These are phyloP conservation scores for Aphis craccivora DNA, from an alignment of 1,140 invertebrate genomes.

Conservation along the genomic window DNA sequence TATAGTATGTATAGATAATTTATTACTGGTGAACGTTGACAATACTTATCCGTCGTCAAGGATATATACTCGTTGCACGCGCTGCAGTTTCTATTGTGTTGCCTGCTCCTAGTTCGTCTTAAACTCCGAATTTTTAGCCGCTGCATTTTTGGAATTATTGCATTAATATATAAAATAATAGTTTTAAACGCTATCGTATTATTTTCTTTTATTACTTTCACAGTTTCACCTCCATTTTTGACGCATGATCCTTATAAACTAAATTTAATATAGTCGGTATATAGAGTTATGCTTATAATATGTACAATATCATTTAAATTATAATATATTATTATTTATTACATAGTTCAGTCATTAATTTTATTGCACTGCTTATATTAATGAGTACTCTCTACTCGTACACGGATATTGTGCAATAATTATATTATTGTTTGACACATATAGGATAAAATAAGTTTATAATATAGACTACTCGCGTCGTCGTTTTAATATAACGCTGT, in stretches of 20 bases:
- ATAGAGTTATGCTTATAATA: not conserved
- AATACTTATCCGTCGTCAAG: slow-evolving; percentile 37
- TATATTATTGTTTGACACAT: slow-evolving; percentile 2
- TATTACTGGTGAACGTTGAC: not conserved
- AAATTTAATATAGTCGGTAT: not conserved
- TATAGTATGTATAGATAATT: slow-evolving; percentile 25
- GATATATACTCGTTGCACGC: not conserved
- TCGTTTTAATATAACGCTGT: not conserved
- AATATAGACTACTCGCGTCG: not conserved
- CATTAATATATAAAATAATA: not conserved
- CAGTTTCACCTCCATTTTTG: not conserved
- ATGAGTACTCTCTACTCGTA: not conserved
- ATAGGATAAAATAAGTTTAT: not conserved
- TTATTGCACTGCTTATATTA: not conserved
- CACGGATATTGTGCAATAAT: not conserved
- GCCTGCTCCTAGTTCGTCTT: not conserved
- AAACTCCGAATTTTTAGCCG: not conserved
- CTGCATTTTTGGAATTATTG: not conserved
- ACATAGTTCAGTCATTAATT: not conserved
- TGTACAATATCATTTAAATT: not conserved
- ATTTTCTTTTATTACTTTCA: not conserved
- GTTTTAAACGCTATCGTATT: not conserved
- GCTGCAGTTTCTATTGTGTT: not conserved
- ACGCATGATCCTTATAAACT: not conserved
- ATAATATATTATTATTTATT: not conserved